phyloP scores from a whole-genome alignment of 35 echinoderm and acorn worm genomes.

The Ophioderma brevispina region DNA sequence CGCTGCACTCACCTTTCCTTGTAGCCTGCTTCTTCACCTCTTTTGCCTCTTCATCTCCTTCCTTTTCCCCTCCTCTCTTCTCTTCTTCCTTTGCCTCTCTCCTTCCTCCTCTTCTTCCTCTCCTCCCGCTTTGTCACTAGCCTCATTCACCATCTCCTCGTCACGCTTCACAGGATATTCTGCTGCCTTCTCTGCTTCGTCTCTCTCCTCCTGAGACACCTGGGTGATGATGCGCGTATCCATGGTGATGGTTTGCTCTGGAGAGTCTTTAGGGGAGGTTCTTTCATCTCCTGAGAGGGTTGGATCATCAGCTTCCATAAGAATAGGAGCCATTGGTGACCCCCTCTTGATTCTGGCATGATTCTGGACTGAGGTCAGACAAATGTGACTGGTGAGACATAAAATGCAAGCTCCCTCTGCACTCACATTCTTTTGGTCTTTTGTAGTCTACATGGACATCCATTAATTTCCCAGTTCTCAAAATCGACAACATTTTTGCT shows the following conservation, averaged over 20 bases:
- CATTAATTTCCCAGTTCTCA: too few relatives aligned
- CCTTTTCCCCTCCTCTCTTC: slow-evolving; percentile 44
- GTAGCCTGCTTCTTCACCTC: neutral
- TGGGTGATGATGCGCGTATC: slow-evolving; percentile 32
- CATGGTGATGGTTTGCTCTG: neutral
- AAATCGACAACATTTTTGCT: too few relatives aligned
- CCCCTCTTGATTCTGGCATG: slow-evolving; percentile 88
- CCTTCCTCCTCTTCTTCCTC: slow-evolving; percentile 34
- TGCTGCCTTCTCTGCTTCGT: slow-evolving; percentile 7
- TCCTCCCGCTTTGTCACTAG: slow-evolving; percentile 33
- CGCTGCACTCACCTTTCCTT: slow-evolving; percentile 12
- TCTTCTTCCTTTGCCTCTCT: slow-evolving; percentile 11
- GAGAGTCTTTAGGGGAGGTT: neutral
- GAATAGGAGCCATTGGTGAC: neutral
- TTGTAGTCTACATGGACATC: too few relatives aligned
- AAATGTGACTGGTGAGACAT: too few relatives aligned
- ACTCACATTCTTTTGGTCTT: too few relatives aligned
- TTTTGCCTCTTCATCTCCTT: neutral
- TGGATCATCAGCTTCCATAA: slow-evolving; percentile 53
- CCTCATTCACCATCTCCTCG: slow-evolving; percentile 8
- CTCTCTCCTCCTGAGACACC: slow-evolving; percentile 24
- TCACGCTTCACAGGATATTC: slow-evolving; percentile 7
- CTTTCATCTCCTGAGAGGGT: neutral
- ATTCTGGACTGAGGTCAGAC: too few relatives aligned
- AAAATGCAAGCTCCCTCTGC: too few relatives aligned